These are phyloP conservation scores for Autographa gamma DNA, from an alignment of 2,888 invertebrate species.

Conservation along the genomic window DNA sequence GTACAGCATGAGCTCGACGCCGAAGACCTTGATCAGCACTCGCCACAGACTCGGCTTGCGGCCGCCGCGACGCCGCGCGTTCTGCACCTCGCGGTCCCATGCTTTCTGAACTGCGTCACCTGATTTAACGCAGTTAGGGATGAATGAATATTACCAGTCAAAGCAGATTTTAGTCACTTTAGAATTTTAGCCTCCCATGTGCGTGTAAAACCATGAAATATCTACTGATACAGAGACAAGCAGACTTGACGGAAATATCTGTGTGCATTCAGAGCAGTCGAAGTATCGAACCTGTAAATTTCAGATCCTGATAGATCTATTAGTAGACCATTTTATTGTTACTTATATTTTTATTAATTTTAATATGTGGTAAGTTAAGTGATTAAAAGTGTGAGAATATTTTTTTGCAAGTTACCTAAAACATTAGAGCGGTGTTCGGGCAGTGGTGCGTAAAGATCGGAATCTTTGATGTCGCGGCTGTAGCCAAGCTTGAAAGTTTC, in stretches of 20 bases:
- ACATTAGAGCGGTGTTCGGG: slow-evolving; percentile 91
- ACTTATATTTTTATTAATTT: background rate
- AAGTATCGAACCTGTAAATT: too few species aligned
- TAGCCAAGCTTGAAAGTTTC: slow-evolving; percentile 92
- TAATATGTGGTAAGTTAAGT: background rate
- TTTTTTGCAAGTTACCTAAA: slow-evolving; percentile 68
- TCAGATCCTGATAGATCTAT: too few species aligned
- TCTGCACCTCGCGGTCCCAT: slow-evolving; percentile 90
- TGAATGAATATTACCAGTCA: too few species aligned
- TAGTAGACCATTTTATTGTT: background rate
- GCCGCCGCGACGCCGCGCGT: slow-evolving; percentile 56
- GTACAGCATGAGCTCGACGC: slow-evolving; percentile 89
- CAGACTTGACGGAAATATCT: too few species aligned
- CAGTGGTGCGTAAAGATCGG: slow-evolving; percentile 91
- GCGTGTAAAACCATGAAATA: too few species aligned
- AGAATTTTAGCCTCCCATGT: too few species aligned
- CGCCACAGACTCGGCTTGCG: slow-evolving; percentile 89
- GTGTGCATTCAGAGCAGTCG: too few species aligned
- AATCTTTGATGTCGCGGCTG: slow-evolving; percentile 90
- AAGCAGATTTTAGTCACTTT: too few species aligned
- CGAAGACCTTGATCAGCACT: slow-evolving; percentile 90
- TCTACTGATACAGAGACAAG: too few species aligned
- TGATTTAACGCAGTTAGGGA: slow-evolving; percentile 54
- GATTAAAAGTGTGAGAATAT: too few species aligned
- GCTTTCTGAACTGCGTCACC: slow-evolving; percentile 90